These are phyloP conservation scores for Patiria miniata DNA, from an alignment of 35 echinoderm and acorn worm species.

Conservation along the genomic window DNA sequence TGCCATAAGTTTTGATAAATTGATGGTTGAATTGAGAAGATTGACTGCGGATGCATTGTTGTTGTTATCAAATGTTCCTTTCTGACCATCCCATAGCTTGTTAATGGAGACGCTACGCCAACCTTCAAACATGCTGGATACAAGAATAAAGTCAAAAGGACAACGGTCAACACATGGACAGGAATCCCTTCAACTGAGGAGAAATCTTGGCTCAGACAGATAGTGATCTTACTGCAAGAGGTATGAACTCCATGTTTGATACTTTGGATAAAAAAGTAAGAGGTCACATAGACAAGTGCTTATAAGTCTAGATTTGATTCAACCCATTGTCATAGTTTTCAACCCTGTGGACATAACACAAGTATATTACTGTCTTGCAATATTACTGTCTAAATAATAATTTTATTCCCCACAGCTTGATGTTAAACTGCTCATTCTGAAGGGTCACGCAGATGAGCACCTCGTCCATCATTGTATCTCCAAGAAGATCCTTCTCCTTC, in stretches of 20 bases:
- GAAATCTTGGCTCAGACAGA: background rate
- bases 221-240: background rate
- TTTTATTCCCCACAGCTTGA: constrained; percentile 16
- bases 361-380: background rate
- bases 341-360: too few relatives aligned
- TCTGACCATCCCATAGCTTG: background rate
- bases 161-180: background rate
- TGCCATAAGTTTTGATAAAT: too few relatives aligned
- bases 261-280: too few relatives aligned
- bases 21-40: too few relatives aligned
- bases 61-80: background rate
- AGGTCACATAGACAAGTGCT: too few relatives aligned
- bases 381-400: too few relatives aligned
- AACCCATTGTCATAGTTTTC: too few relatives aligned
- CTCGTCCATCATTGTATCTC: constrained; percentile 14
- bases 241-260: too few relatives aligned
- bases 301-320: too few relatives aligned
- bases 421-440: constrained; percentile 26
- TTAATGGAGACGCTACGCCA: constrained; percentile 24
- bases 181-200: background rate
- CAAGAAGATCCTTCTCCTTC: constrained; percentile 1
- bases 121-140: constrained; percentile 23
- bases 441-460: background rate
- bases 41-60: background rate
- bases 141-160: constrained; percentile 20